Evolutionary conservation across 2,888 invertebrate genomes (phyloP), one percentile per base, ranked within the genome.

Genomic region (Xestoiulus laeticollis): DNA sequence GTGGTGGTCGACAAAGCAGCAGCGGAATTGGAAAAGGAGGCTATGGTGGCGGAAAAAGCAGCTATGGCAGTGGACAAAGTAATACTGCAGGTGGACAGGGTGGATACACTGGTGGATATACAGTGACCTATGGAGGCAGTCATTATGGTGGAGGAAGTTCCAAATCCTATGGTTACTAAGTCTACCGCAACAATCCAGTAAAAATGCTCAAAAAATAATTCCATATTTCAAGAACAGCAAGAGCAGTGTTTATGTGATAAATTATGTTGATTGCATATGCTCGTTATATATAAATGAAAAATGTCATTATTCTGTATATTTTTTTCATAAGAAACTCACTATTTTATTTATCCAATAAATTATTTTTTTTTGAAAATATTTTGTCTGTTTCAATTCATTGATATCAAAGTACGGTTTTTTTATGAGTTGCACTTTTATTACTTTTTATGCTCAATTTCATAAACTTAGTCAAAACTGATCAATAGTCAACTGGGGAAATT

Each of bases 41-140:
- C 26, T 68, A 32, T 82, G 82, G 82, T 12, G 26, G 32, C 16
- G 82, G 82, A 4, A 14, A 32, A 59, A n/a, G 8, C 22, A n/a
- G 59, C 4, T 59, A 68, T 68, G 68, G 68, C 1, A 10, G 26
- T 1, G 12, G 14, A 68, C 68, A 68, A 14, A 26, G 68, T 10
- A 26, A 26, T 12, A 26, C 12, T 68, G 68, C 26, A 68, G 26
- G 68, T 26, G 68, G 68, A 26, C 26, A 68, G 26, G 68, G 26
- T 26, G 68, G 26, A 1, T 68, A 68, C 68, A 68, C 26, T 68
- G 68, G 68, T 12, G 68, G 68, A 68, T 68, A 68, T 68, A 68
- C 68, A 8, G 68, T 68, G 22, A 68, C 68, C 26, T 68, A 68
- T 68, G 68, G 68, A 68, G 68, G 68, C 68, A 68, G 68, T 26